phyloP scores from a whole-genome alignment of 1,140 invertebrate species.

The Hyles euphorbiae region DNA sequence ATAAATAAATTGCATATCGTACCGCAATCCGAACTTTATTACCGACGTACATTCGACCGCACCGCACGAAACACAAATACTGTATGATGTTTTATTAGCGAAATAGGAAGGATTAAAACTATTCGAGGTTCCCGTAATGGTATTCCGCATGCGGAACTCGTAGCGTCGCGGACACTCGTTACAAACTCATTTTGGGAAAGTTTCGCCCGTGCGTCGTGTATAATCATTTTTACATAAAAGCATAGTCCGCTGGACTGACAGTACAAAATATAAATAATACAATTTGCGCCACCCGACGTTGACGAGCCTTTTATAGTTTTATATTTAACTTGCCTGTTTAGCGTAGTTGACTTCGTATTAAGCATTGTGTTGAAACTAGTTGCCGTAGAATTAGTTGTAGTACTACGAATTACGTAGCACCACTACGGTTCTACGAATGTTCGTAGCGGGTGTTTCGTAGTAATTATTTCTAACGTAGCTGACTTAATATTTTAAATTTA shows the following conservation, averaged over 20 bases:
- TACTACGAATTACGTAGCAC: too few species aligned
- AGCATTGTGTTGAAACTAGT: too few species aligned
- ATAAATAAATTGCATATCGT: too few species aligned
- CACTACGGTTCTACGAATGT: neutral
- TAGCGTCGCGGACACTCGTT: constrained; percentile 18
- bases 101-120: constrained; percentile 5
- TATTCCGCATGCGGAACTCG: constrained; percentile 14
- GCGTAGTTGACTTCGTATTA: too few species aligned
- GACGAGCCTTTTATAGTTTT: neutral
- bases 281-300: constrained; percentile 6
- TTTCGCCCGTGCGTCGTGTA: constrained; percentile 19
- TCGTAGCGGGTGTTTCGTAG: neutral
- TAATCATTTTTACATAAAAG: constrained; percentile 28
- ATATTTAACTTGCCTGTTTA: too few species aligned
- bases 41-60: too few species aligned
- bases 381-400: too few species aligned
- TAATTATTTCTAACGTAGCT: neutral
- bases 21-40: too few species aligned
- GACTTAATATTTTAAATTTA: neutral
- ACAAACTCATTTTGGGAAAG: constrained; percentile 32
- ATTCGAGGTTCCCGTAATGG: constrained; percentile 2
- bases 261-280: constrained; percentile 24
- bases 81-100: too few species aligned
- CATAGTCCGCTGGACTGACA: constrained; percentile 10
- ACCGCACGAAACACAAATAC: too few species aligned